Conservation (phyloP, 2,888 invertebrate species). For the Galeruca laticollis region DNA sequence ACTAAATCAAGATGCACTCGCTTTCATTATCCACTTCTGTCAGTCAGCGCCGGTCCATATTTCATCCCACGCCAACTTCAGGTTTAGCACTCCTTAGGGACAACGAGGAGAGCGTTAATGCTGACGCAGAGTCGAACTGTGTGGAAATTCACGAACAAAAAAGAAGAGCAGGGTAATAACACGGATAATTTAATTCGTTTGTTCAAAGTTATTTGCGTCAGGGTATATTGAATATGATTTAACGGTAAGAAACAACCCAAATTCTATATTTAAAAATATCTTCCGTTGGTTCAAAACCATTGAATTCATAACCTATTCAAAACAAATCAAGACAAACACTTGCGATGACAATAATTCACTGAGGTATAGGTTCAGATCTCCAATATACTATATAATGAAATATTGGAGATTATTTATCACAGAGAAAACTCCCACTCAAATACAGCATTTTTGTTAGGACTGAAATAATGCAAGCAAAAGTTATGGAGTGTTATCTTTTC, state of each 20-base stretch:
- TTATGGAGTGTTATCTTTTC: no score
- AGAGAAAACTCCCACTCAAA: no score
- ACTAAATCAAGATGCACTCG: conserved; percentile 53
- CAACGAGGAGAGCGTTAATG: conserved; percentile 19
- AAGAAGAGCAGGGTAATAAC: neutral
- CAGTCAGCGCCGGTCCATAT: conserved; percentile 57
- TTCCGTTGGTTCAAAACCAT: no score
- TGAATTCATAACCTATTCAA: no score
- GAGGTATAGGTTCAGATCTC: no score
- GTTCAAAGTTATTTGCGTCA: neutral
- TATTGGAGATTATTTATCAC: no score
- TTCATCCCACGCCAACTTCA: conserved; percentile 55
- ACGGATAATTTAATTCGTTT: neutral
- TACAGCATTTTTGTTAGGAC: no score
- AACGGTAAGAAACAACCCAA: neutral
- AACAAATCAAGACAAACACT: no score
- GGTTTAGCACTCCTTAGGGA: conserved; percentile 43
- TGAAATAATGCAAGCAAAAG: no score
- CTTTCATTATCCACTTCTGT: conserved; percentile 57
- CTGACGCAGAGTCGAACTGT: conserved; percentile 8
- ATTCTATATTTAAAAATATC: no score
- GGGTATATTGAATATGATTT: neutral
- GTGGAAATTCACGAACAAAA: neutral
- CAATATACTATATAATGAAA: no score
- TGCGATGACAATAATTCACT: no score